These are phyloP conservation scores for Rhagoletis pomonella DNA, from an alignment of 1,140 invertebrate species.

Conservation along the genomic window DNA sequence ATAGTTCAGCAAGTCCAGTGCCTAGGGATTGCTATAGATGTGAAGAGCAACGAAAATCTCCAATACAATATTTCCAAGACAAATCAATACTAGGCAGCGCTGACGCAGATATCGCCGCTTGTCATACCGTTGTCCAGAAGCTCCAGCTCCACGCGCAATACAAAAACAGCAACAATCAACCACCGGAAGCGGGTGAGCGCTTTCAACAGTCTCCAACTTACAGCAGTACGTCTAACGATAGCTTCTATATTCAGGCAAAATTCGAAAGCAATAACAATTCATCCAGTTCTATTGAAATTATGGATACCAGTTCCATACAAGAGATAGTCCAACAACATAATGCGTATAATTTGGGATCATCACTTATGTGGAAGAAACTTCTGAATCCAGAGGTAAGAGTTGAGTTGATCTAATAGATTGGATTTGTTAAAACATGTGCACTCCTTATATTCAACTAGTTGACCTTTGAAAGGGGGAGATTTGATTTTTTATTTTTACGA, in stretches of 20 bases:
- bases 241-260: neutral
- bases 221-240: conserved; percentile 13
- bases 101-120: neutral
- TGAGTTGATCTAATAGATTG: no score
- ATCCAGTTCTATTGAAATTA: neutral
- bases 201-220: neutral
- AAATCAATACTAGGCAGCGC: neutral
- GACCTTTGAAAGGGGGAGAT: no score
- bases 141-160: neutral
- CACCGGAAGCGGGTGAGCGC: neutral
- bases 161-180: neutral
- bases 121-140: neutral
- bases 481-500: no score
- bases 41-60: neutral
- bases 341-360: neutral
- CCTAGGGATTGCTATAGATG: neutral
- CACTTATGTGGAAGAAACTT: conserved; percentile 1
- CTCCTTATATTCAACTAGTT: no score
- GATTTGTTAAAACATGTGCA: no score
- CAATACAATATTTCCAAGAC: neutral
- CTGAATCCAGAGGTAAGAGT: neutral
- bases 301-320: neutral
- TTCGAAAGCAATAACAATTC: neutral
- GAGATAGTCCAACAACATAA: neutral
- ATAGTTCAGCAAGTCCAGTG: neutral